phyloP scores from a whole-genome alignment of 2,113 vertebrate species.

The Pampusana beccarii region DNA sequence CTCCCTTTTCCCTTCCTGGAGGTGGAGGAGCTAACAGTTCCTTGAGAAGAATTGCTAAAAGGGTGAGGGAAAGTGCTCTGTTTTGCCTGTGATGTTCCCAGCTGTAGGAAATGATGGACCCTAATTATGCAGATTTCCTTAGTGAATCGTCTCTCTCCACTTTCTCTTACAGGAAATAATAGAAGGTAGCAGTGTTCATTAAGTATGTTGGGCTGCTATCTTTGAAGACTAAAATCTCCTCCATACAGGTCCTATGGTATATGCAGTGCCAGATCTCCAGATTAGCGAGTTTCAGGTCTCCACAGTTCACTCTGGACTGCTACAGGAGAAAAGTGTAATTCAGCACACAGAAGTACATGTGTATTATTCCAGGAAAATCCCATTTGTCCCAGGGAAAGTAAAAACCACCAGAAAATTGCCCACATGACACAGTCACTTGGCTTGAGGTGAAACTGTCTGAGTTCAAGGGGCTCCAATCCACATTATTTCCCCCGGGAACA shows the following conservation, averaged over 20 bases:
- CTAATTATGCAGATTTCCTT: slow-evolving; percentile 63
- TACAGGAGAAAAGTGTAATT: background rate
- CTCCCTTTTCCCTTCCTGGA: background rate
- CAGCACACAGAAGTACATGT: background rate
- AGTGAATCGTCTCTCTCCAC: slow-evolving; percentile 37
- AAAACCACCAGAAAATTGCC: background rate
- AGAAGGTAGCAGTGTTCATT: slow-evolving; percentile 43
- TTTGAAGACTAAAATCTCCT: slow-evolving; percentile 27
- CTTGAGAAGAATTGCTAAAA: slow-evolving; percentile 52
- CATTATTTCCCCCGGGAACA: background rate
- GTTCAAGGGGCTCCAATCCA: background rate
- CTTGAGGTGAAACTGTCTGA: background rate
- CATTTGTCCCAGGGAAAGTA: background rate
- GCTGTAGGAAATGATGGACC: slow-evolving; percentile 57
- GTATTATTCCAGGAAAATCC: background rate
- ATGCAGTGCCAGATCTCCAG: background rate
- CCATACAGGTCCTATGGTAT: accelerated
- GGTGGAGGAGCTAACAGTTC: slow-evolving; percentile 7
- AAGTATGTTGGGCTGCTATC: slow-evolving; percentile 22
- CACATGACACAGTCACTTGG: background rate
- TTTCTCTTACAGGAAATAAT: slow-evolving; percentile 54
- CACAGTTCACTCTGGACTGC: background rate
- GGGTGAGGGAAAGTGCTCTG: background rate
- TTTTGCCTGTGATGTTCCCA: slow-evolving; percentile 40
- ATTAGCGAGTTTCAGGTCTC: background rate